Base-by-base conservation (phyloP, 2,113 vertebrate genomes). In the Melospiza melodia region DNA sequence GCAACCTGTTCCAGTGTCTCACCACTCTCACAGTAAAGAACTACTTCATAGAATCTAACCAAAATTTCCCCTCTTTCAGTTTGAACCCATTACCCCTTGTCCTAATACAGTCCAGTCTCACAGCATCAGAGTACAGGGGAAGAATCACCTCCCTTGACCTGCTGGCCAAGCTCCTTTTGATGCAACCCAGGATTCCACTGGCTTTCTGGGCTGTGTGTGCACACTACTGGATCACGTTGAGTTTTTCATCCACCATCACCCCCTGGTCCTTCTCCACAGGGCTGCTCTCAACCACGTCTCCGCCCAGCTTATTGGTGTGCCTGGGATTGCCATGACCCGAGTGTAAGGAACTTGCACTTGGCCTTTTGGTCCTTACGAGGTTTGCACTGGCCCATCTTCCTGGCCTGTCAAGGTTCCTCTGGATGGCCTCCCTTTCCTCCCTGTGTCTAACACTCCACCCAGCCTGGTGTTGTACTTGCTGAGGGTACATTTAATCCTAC, bases 311-410 rank as follows among this genome's bases (percentile, higher is more conserved):
- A 8, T 25, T 25, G 20, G 12, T 49, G 19, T 30, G 44, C 21
- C 31, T 59, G 39, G 39, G 46, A 25, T 54, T 68, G 24, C 46
- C 28, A 9, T 31, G 28, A 48, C 11, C 5, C 0, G 0, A 1
- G 11, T 18, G 11, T 61, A 54, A 61, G 69, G 31, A 68, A 22
- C 46, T n/a, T 46, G 27, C 5, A 25, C 23, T 46, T 39, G 11
- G 30, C 33, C 54, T 82, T 39, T 30, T 82, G 11, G 12, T n/a
- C 54, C 15, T 89, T 6, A 30, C 16, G 13, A 59, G 6, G 13
- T 25, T 89, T 39, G 23, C 52, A 54, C 5, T 4, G 4, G 20
- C 12, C 9, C 28, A 67, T 20, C 16, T 73, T 51, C 30, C 52
- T 30, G 28, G 20, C 19, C n/a, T 82, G 39, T 41, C 19, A 15